Base-by-base conservation (phyloP, 2,797 vertebrate species). In the Oreortyx pictus region DNA sequence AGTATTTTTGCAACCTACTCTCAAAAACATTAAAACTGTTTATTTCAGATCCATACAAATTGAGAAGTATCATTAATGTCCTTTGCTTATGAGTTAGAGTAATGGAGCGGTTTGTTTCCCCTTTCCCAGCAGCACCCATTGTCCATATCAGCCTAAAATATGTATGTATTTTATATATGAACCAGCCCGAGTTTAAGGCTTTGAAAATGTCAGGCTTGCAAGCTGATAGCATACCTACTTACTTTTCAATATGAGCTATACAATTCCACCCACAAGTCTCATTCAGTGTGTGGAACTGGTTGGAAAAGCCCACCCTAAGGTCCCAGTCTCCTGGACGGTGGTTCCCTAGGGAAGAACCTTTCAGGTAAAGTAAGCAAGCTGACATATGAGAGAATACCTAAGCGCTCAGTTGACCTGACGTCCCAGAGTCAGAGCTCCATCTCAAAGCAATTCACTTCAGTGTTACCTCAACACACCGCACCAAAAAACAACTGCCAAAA, bases 121-220 rank as follows among this genome's bases (percentile, higher is more conserved):
- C 39, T 84, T 64, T 76, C 52, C 25, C 41, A 66, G 17, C 15
- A 71, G 14, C 5, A 7, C 23, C 65, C 23, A n/a, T 56, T 57
- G 52, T 24, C 23, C 54, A 50, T 2, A 12, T 23, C 72, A 76
- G 14, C 44, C 47, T 66, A 27, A 77, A 72, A 39, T 16, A 39
- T 0, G 2, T 17, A 35, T 7, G 41, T 19, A 35, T 29, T 0
- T 2, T 17, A 35, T 7, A 35, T 19, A 35, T 29, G 13, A 59
- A 60, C 1, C 64, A 46, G 44, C 29, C 27, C 25, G 37, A 47
- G 17, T 7, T 39, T 56, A 54, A 80, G 14, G 7, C 25, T 76
- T 57, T 17, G 24, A 62, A 52, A 79, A 43, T 59, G 82, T 66
- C 64, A 1, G 0, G 73, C 13, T n/a, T 59, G 56, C 39, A 76